Base-by-base conservation (phyloP, 1,140 invertebrate genomes). In the Chironomus striatipennis region DNA sequence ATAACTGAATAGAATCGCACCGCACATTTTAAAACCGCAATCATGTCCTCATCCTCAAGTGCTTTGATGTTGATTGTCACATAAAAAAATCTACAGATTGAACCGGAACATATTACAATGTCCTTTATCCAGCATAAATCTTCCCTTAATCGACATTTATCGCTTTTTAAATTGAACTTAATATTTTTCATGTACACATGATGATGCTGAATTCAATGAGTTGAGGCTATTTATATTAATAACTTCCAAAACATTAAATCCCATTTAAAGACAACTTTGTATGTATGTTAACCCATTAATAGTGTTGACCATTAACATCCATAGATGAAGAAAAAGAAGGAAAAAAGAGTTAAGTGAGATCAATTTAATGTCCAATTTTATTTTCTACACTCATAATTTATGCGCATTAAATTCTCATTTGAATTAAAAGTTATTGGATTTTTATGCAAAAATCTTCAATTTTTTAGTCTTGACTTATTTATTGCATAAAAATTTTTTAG, bases 141-240 rank as follows among this genome's bases (percentile, higher is more conserved):
- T 70, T 70, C 7, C 17, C n/a, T 18, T 70, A 70, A 70, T 70
- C 65, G 18, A 70, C 65, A 70, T 70, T 70, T 18, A 70, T 70
- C 18, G 10, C 65, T 18, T 70, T 57, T 70, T 70, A 70, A 70
- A 57, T 57, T 57, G 47, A 10, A 57, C 47, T 34, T 34, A 34
- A 34, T 34, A 34, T 57, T 57, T n/a, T 57, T 57, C 47, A 57
- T 57, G n/a, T n/a, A n/a, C n/a, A n/a, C n/a, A n/a, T n/a, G n/a
- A n/a, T n/a, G n/a, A n/a, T n/a, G 47, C 47, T 57, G 65, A 17
- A 20, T 7, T 9, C n/a, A 70, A 7, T 67, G 65, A 10, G 65
- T 18, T 7, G 18, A 70, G 9, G 20, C 65, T 70, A 70, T 70
- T 70, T 70, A 70, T 70, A 70, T 70, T 70, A 70, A 70, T 70